Conservation (phyloP, 2,113 vertebrate species). For the Muntiacus muntjak region DNA sequence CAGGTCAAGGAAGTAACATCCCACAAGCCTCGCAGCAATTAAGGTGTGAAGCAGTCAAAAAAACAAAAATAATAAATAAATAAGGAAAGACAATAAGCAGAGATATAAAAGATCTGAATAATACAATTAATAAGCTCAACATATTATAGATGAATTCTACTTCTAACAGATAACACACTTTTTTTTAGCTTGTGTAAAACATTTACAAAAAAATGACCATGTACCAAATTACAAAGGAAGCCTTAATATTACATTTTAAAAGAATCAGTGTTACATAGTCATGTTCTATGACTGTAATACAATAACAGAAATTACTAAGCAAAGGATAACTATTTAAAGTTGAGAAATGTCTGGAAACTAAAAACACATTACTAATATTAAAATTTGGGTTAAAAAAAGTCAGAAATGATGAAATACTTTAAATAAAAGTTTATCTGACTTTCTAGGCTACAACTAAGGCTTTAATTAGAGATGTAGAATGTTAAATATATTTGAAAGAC, state of each 20-base stretch:
- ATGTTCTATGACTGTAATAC: background rate
- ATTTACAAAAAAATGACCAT: background rate
- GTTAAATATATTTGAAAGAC: background rate
- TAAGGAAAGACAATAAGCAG: background rate
- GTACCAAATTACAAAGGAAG: background rate
- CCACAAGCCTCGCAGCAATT: background rate
- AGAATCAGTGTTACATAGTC: background rate
- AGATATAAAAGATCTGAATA: background rate
- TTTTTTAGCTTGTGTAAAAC: background rate
- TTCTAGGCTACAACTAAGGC: background rate
- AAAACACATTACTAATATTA: background rate
- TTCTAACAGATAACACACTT: background rate
- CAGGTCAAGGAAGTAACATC: background rate
- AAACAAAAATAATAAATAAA: background rate
- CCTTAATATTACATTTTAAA: background rate
- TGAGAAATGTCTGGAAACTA: background rate
- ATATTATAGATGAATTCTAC: background rate
- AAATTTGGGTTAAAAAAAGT: background rate
- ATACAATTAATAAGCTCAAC: background rate
- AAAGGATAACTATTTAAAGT: background rate
- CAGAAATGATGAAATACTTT: background rate
- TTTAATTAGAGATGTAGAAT: background rate
- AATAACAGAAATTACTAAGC: slow-evolving; percentile 3
- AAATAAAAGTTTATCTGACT: background rate
- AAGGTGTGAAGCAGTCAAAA: background rate